A percentile compares a stretch with the other conserved stretches of the same genome.
phyloP scores from a whole-genome alignment of 2,113 vertebrate genomes.

The Scytalopus superciliaris region DNA sequence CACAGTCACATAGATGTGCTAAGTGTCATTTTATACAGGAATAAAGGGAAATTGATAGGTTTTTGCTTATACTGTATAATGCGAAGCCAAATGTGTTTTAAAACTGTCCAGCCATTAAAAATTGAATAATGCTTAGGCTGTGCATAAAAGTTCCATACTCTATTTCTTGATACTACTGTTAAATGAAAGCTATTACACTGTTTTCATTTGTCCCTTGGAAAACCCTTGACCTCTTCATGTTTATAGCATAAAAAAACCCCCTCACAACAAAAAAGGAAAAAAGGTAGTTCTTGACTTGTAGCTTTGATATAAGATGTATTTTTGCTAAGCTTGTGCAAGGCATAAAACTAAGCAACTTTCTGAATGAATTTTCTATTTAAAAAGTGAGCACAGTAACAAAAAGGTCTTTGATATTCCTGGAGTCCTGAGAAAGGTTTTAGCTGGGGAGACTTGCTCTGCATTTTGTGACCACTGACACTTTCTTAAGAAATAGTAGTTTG shows the following conservation, averaged over 20 bases:
- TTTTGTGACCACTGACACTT: not conserved
- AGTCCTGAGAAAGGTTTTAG: not conserved
- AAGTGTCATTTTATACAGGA: not conserved
- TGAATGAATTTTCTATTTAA: not conserved
- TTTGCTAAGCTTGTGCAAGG: not conserved
- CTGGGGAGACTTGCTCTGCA: not conserved
- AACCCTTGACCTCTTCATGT: not conserved
- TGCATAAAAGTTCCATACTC: not conserved
- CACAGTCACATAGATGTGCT: not conserved
- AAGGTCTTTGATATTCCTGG: not conserved
- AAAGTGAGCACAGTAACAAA: not conserved
- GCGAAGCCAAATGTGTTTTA: not conserved
- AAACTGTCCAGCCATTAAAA: not conserved
- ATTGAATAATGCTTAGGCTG: not conserved
- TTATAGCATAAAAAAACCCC: no score
- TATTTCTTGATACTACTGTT: not conserved
- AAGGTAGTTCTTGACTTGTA: not conserved
- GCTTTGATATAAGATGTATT: not conserved
- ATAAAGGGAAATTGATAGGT: not conserved
- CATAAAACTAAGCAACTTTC: not conserved
- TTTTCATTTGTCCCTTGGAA: not conserved
- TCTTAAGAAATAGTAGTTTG: not conserved
- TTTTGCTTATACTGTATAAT: not conserved
- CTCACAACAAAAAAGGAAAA: no score
- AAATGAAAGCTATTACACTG: not conserved